Percentiles rank a stretch among this genome's conserved stretches.
Conservation (phyloP, 2,888 invertebrate species). For the Tanypteryx hageni region DNA sequence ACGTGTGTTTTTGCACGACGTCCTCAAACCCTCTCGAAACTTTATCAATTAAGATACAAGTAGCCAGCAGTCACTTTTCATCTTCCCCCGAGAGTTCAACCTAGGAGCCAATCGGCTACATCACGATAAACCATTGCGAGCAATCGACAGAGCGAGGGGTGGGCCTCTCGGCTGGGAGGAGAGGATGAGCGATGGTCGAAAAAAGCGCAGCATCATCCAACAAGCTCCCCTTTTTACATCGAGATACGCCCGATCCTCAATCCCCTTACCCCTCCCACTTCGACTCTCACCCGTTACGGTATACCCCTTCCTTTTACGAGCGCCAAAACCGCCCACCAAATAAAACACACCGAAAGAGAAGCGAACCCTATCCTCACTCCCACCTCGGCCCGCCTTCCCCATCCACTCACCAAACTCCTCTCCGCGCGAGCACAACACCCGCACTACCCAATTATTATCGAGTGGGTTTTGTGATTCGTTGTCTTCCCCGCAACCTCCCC, state of each 20-base stretch:
- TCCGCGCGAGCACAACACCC: constrained; percentile 21
- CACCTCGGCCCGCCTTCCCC: too few species aligned
- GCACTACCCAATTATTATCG: constrained; percentile 50
- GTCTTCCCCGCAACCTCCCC: neutral
- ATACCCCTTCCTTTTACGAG: constrained; percentile 17
- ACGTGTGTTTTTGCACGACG: neutral
- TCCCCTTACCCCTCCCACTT: neutral
- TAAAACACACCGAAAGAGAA: neutral
- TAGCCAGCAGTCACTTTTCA: neutral
- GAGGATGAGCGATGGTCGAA: neutral
- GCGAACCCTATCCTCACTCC: neutral
- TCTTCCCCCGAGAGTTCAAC: neutral
- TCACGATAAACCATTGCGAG: neutral
- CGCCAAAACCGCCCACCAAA: neutral
- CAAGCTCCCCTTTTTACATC: neutral
- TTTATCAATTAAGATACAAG: constrained; percentile 17
- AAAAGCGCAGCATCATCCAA: constrained; percentile 16
- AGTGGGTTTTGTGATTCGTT: constrained; percentile 58
- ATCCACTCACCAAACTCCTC: neutral
- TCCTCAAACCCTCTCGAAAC: neutral
- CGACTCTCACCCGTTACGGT: neutral
- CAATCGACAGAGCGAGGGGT: neutral
- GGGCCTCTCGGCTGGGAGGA: neutral
- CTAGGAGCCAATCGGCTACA: constrained; percentile 4
- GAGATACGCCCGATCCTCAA: neutral